Evolutionary conservation across 2,888 invertebrate genomes (phyloP).

Genomic region (Eupeodes latifasciatus): DNA sequence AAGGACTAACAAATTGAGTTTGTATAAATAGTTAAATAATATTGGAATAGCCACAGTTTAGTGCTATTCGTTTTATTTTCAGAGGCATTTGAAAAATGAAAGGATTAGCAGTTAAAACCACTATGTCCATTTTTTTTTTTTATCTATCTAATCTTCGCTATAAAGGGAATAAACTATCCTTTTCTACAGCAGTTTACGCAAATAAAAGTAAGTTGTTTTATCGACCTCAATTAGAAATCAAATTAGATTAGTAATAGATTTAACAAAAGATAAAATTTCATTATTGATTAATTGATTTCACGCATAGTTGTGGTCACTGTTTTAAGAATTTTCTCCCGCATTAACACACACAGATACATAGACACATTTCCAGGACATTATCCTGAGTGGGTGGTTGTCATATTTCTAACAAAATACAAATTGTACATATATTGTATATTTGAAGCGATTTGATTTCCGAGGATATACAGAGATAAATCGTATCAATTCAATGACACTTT

Average conservation of each 20-base stretch:
- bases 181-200: neutral
- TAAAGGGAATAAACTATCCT: slow-evolving; percentile 5
- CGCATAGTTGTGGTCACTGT: too few species aligned
- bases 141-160: neutral
- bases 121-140: neutral
- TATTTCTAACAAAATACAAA: neutral
- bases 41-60: neutral
- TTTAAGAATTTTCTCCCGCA: neutral
- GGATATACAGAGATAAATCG: neutral
- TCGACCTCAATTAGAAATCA: neutral
- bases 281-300: too few species aligned
- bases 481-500: slow-evolving; percentile 24
- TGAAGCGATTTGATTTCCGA: slow-evolving; percentile 2
- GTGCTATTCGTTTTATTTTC: slow-evolving; percentile 5
- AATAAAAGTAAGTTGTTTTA: neutral
- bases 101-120: slow-evolving; percentile 8
- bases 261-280: too few species aligned
- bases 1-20: slow-evolving; percentile 23
- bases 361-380: neutral
- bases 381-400: too few species aligned
- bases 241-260: neutral
- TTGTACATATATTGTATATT: neutral
- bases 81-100: neutral
- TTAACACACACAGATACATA: neutral
- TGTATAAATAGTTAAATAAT: slow-evolving; percentile 22